Conservation (phyloP, 2,113 vertebrate species). For the Zapus hudsonius region DNA sequence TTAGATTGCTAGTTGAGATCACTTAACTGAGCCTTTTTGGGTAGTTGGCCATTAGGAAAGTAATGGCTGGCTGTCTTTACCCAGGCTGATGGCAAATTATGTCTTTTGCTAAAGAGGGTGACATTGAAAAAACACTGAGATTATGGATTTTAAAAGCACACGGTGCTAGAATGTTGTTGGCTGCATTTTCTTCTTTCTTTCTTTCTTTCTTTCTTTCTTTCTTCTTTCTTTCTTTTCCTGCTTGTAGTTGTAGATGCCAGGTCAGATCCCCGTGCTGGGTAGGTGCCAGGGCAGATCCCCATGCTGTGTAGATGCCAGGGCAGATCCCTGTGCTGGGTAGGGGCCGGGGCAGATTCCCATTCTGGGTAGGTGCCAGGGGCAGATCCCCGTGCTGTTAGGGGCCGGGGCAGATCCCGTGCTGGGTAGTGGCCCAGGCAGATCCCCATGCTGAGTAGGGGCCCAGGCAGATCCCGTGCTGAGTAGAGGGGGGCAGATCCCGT, state of each 20-base stretch:
- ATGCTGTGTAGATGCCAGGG: too few species aligned
- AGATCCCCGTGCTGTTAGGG: too few species aligned
- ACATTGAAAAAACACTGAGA: neutral
- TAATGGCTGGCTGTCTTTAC: conserved; percentile 67
- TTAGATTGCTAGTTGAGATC: conserved; percentile 75
- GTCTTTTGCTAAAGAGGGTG: conserved; percentile 50
- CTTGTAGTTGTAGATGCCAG: neutral
- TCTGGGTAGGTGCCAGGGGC: neutral
- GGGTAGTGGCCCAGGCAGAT: neutral
- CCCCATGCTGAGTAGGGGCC: neutral
- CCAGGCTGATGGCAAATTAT: conserved; percentile 61
- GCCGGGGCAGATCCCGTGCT: too few species aligned
- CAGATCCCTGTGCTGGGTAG: too few species aligned
- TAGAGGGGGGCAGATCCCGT: too few species aligned
- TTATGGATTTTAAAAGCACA: conserved; percentile 14
- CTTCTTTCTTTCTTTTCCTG: neutral
- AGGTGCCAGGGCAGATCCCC: too few species aligned
- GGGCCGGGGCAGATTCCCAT: too few species aligned
- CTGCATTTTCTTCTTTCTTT: neutral
- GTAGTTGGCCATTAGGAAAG: conserved; percentile 73
- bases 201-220: neutral
- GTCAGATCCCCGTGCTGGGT: neutral
- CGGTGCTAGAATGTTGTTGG: neutral
- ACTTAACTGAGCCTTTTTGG: conserved; percentile 73
- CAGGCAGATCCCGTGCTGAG: neutral